These are phyloP conservation scores for Micromys minutus DNA, from an alignment of 2,113 vertebrate species.

Conservation along the genomic window DNA sequence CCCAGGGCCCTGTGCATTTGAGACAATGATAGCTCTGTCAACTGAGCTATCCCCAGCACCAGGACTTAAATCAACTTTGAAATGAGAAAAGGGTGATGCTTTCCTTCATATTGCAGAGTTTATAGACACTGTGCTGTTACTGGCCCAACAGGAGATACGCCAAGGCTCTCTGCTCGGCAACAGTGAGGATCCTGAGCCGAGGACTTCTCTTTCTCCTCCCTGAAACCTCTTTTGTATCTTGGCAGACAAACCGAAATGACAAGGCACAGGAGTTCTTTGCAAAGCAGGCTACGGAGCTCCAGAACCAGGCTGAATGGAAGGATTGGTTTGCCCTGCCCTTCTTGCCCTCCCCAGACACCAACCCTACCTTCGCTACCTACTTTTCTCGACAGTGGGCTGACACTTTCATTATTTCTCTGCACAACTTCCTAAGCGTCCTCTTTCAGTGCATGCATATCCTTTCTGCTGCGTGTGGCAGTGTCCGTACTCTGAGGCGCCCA, in stretches of 20 bases:
- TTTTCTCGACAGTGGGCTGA: conserved; percentile 98
- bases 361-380: conserved; percentile 93
- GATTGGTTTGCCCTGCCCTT: conserved; percentile 98
- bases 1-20: not conserved
- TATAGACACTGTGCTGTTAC: not conserved
- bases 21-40: not conserved
- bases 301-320: conserved; percentile 95
- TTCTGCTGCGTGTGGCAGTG: conserved; percentile 32
- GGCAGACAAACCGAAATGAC: conserved; percentile 91
- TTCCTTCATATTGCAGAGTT: conserved; percentile 2
- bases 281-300: conserved; percentile 93
- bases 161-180: not conserved
- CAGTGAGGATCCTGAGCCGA: conserved; percentile 27
- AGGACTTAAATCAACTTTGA: not conserved
- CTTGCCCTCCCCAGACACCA: conserved; percentile 91
- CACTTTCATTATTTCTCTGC: conserved; percentile 96
- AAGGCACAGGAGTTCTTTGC: conserved; percentile 97
- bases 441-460: conserved; percentile 99
- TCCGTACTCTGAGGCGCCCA: not conserved
- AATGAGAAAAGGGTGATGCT: not conserved
- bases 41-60: not conserved
- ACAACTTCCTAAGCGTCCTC: conserved; percentile 97
- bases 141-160: not conserved
- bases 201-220: not conserved
- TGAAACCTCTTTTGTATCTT: conserved; percentile 8